Evolutionary conservation across 2,797 vertebrate species (phyloP).

Genomic region (Chaenodraco wilsoni): DNA sequence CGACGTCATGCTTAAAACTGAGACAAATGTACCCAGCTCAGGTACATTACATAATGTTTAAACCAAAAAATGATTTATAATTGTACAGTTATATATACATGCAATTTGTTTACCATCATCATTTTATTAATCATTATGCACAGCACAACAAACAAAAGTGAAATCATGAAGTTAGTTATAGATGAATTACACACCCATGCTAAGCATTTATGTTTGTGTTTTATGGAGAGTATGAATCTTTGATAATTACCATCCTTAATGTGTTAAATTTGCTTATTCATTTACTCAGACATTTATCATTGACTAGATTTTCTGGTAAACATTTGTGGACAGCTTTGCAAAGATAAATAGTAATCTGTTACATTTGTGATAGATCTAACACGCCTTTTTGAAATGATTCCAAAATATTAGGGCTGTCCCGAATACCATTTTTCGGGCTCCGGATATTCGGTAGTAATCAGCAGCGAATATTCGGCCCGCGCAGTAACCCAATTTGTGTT

Average conservation of each 20-base stretch:
- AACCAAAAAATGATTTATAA: too few relatives aligned
- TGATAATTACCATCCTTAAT: not conserved
- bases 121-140: not conserved
- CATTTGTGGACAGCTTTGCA: too few relatives aligned
- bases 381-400: not conserved
- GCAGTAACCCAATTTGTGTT: too few relatives aligned
- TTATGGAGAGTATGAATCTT: not conserved
- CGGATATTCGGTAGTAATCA: too few relatives aligned
- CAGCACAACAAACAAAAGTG: not conserved
- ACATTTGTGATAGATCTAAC: not conserved
- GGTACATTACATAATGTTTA: constrained; percentile 1
- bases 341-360: not conserved
- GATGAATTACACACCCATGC: not conserved
- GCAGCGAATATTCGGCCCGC: too few relatives aligned
- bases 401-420: not conserved
- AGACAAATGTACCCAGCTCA: not conserved
- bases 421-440: too few relatives aligned
- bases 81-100: too few relatives aligned
- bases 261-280: too few relatives aligned
- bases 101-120: not conserved
- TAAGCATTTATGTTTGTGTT: not conserved
- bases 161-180: not conserved
- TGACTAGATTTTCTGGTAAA: too few relatives aligned
- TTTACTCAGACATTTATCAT: too few relatives aligned
- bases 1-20: not conserved